Evolutionary conservation across 1,140 invertebrate species (phyloP).

Genomic region (Drosophila trapezifrons): DNA sequence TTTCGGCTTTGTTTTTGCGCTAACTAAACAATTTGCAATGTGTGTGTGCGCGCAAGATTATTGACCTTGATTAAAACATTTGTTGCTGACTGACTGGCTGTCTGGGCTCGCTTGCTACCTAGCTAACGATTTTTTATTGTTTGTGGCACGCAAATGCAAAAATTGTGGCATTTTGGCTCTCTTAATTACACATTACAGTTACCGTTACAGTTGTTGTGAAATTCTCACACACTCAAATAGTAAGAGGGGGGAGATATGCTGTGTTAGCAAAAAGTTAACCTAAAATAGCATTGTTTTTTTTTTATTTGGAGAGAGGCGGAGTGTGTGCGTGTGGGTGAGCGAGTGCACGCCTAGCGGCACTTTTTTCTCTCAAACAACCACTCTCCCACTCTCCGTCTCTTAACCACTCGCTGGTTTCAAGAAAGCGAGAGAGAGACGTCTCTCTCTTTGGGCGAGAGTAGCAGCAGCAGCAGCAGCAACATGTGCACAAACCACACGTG

Average conservation of each 20-base stretch:
- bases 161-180: constrained; percentile 24
- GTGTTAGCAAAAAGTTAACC: constrained; percentile 70
- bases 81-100: constrained; percentile 38
- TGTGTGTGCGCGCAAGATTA: constrained; percentile 63
- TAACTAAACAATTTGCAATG: constrained; percentile 69
- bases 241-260: constrained; percentile 27
- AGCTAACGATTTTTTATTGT: constrained; percentile 12
- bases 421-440: constrained; percentile 15
- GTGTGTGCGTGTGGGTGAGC: constrained; percentile 37
- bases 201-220: constrained; percentile 38
- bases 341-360: constrained; percentile 74
- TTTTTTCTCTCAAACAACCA: constrained; percentile 71
- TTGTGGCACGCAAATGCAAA: constrained; percentile 57
- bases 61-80: constrained; percentile 77
- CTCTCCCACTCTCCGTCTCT: constrained; percentile 41
- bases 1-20: constrained; percentile 41
- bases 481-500: constrained; percentile 84
- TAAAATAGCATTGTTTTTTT: constrained; percentile 71
- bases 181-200: constrained; percentile 26
- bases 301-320: constrained; percentile 17
- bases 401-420: constrained; percentile 36
- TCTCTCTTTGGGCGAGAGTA: constrained; percentile 44
- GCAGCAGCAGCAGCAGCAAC: constrained; percentile 66
- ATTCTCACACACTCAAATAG: constrained; percentile 26
- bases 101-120: background rate